These are phyloP conservation scores for Cepaea hortensis DNA, from an alignment of 2,888 invertebrate species.

Conservation along the genomic window DNA sequence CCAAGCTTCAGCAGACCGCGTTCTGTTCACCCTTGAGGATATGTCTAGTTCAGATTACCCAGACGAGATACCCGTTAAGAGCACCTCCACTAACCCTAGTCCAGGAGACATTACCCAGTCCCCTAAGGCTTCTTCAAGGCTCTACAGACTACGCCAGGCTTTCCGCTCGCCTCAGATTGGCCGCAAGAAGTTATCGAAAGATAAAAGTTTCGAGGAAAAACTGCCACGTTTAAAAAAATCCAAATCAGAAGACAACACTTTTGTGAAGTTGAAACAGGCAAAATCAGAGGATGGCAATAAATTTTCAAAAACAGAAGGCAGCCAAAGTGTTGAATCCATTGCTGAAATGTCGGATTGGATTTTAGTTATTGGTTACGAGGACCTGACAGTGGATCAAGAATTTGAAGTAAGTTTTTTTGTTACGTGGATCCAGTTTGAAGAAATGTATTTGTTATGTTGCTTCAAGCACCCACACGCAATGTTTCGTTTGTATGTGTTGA, in stretches of 20 bases:
- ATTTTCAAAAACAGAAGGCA: background rate
- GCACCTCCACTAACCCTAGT: background rate
- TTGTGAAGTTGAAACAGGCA: background rate
- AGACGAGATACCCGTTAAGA: conserved; percentile 3
- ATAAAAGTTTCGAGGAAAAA: background rate
- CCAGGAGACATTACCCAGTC: background rate
- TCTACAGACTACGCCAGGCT: conserved; percentile 12
- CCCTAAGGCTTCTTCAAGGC: conserved; percentile 13
- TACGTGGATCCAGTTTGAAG: background rate
- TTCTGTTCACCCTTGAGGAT: background rate
- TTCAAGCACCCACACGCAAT: too few species aligned
- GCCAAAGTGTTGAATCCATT: conserved; percentile 18
- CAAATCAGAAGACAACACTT: background rate
- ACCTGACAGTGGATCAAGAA: conserved; percentile 35
- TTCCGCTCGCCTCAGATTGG: conserved; percentile 44
- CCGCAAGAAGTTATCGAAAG: conserved; percentile 27
- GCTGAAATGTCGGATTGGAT: conserved; percentile 36
- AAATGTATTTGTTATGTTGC: too few species aligned
- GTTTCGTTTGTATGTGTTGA: background rate
- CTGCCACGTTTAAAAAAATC: background rate
- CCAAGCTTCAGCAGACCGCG: conserved; percentile 43
- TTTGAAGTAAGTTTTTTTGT: conserved; percentile 42
- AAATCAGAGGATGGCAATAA: conserved; percentile 2
- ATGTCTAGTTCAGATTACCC: conserved; percentile 24
- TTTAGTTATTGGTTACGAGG: conserved; percentile 12